These are phyloP conservation scores for Drosophila serrata DNA, from an alignment of 1,140 invertebrate genomes.

Conservation along the genomic window DNA sequence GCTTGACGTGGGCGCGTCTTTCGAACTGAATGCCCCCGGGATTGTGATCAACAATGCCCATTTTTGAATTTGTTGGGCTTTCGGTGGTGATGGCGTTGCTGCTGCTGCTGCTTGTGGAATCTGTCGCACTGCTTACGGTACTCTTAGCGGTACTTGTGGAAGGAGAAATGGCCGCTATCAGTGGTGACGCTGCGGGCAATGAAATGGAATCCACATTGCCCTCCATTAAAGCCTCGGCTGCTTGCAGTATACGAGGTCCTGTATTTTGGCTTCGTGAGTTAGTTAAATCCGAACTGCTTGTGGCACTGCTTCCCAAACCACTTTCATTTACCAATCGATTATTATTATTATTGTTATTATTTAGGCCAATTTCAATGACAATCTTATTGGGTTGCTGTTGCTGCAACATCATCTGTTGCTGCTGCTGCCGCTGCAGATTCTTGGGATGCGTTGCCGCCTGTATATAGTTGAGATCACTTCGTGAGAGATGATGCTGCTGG, in stretches of 20 bases:
- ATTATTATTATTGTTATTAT: conserved; percentile 28
- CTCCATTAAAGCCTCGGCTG: conserved; percentile 68
- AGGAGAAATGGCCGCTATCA: not conserved
- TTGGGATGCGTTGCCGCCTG: conserved; percentile 77
- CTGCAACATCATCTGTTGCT: not conserved
- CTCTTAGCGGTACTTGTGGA: not conserved
- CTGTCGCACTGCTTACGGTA: not conserved
- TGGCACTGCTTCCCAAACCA: not conserved
- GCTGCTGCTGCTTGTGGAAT: conserved; percentile 1
- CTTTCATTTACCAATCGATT: conserved; percentile 11
- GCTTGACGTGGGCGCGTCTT: conserved; percentile 73
- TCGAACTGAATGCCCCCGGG: conserved; percentile 80
- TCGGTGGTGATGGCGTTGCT: conserved; percentile 1
- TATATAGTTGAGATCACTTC: conserved; percentile 82
- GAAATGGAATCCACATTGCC: conserved; percentile 84
- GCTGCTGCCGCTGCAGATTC: conserved; percentile 68
- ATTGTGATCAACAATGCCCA: conserved; percentile 80
- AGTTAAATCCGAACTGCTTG: not conserved
- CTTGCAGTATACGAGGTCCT: conserved; percentile 55
- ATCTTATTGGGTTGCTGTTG: conserved; percentile 68
- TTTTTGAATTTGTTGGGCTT: conserved; percentile 9
- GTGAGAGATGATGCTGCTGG: conserved; percentile 79
- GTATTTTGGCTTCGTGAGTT: conserved; percentile 5
- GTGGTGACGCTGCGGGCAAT: conserved; percentile 63
- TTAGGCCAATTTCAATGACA: conserved; percentile 76